phyloP scores from a whole-genome alignment of 2,113 vertebrate genomes.

The Sturnus vulgaris region DNA sequence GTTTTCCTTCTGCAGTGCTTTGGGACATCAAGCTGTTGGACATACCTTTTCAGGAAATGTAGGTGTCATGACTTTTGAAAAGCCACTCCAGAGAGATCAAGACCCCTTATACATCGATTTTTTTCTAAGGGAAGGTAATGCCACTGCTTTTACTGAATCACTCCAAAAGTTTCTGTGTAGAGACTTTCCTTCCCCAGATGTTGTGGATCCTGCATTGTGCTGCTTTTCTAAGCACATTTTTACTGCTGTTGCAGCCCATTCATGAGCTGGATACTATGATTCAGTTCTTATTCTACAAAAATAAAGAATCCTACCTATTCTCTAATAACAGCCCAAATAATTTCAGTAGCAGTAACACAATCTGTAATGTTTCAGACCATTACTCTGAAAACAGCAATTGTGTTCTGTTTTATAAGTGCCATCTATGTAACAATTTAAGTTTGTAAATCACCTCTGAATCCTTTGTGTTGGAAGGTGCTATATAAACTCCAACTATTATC shows the following conservation, averaged over 20 bases:
- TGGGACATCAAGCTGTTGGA: not conserved
- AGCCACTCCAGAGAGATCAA: not conserved
- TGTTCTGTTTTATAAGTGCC: slow-evolving; percentile 41
- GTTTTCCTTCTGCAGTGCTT: not conserved
- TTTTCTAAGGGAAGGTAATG: not conserved
- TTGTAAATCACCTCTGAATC: slow-evolving; percentile 55
- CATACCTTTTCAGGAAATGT: not conserved
- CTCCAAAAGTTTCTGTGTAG: not conserved
- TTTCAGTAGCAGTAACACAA: slow-evolving; percentile 9
- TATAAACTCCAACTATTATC: slow-evolving; percentile 30
- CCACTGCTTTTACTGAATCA: not conserved
- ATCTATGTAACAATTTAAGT: slow-evolving; percentile 43
- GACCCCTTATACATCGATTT: not conserved
- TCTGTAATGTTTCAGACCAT: slow-evolving; percentile 30
- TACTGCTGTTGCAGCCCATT: not conserved
- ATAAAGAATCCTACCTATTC: slow-evolving; percentile 26
- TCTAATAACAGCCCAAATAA: not conserved
- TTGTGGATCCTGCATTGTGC: not conserved
- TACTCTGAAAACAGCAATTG: slow-evolving; percentile 26
- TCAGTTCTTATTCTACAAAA: not conserved
- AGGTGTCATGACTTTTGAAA: not conserved
- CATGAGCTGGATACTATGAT: not conserved
- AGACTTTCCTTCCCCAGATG: not conserved
- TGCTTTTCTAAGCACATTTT: not conserved
- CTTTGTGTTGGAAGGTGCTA: slow-evolving; percentile 35